Percentiles rank a stretch among this genome's conserved stretches.
phyloP scores from a whole-genome alignment of 1,140 invertebrate genomes.

The Neoseiulus cucumeris region DNA sequence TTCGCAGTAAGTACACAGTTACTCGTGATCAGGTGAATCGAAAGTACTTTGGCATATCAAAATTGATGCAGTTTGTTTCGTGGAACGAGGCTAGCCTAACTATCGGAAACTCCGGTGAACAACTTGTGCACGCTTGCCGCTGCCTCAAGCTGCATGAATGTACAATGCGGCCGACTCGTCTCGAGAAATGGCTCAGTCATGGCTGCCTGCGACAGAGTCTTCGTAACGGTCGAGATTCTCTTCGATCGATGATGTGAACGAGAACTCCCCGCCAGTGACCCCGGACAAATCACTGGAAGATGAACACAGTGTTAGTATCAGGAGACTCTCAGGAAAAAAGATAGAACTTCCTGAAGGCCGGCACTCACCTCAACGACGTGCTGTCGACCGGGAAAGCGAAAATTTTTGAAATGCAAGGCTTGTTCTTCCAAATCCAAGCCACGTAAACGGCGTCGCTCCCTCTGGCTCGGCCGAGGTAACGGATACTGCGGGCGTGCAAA shows the following conservation, averaged over 20 bases:
- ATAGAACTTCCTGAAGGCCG: not conserved
- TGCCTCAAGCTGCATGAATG: too few relatives aligned
- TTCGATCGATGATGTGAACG: not conserved
- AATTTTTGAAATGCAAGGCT: not conserved
- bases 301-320: not conserved
- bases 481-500: not conserved
- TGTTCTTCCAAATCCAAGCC: slow-evolving; percentile 4
- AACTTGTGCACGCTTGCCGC: too few relatives aligned
- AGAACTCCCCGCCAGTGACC: not conserved
- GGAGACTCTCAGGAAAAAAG: not conserved
- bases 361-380: not conserved
- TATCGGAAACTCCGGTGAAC: too few relatives aligned
- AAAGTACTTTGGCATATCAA: too few relatives aligned
- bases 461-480: not conserved
- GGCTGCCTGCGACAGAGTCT: not conserved
- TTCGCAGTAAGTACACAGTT: too few relatives aligned
- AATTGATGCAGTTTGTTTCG: too few relatives aligned
- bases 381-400: not conserved
- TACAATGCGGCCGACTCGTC: too few relatives aligned
- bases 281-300: not conserved
- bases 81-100: too few relatives aligned
- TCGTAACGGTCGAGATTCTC: slow-evolving; percentile 2
- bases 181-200: too few relatives aligned
- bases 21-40: too few relatives aligned
- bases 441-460: slow-evolving; percentile 3